Evolutionary conservation across 2,888 invertebrate genomes (phyloP), one percentile per base, ranked within the genome.

Genomic region (Elmis aenea): DNA sequence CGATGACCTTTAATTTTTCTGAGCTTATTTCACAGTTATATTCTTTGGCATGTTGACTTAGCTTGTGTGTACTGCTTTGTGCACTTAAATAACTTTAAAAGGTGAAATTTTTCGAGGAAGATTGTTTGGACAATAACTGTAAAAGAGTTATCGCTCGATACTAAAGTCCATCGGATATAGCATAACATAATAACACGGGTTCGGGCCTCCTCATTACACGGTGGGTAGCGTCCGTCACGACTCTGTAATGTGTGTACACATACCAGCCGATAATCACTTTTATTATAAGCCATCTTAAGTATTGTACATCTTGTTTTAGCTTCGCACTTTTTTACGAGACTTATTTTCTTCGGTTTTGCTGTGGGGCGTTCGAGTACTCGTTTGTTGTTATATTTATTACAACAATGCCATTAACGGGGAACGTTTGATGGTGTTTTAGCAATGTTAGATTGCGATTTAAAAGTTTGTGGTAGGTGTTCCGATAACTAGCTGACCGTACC

Each of bases 211-310:
- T 67, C 66, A 67, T 67, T 67, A 67, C 66, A 63, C 64, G 64
- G 66, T 67, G 66, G 67, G 67, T 60, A 64, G 66, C 58, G 61
- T 61, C 60, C 54, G 63, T 67, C 67, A 67, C 67, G 67, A 66
- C 59, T 59, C 55, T 52, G 53, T 61, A 64, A 64, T 64, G 63
- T 66, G 62, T 65, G 63, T 63, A 63, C 62, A 65, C 59, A 64
- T 63, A 61, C 62, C 60, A 57, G 50, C 57, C 57, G 62, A 63
- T 66, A 66, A 65, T 65, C 62, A 63, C 64, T 63, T 62, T 64
- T 64, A 64, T 66, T 66, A 63, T 46, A 51, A 58, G 50, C 58
- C 60, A 62, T 61, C 59, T 59, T 56, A 56, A 53, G 59, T 57
- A 61, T 57, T 62, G 57, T 57, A 62, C 61, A 58, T 62, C 62